These are phyloP conservation scores for Coronaproctus castanopsis DNA, from an alignment of 2,888 invertebrate genomes.

Conservation along the genomic window DNA sequence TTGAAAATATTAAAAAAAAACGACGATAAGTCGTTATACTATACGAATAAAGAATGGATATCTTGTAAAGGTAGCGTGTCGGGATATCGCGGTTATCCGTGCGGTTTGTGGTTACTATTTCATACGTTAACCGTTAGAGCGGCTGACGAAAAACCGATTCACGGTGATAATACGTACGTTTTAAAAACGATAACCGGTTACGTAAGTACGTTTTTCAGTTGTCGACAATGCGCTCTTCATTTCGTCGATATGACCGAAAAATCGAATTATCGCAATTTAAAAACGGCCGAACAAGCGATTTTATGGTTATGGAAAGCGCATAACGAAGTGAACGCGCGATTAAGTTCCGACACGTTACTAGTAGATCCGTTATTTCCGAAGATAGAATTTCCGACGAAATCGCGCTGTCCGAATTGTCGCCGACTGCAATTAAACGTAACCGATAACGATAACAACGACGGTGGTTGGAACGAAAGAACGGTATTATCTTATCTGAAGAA, in stretches of 20 bases:
- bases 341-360: slow-evolving; percentile 65
- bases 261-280: slow-evolving; percentile 45
- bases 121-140: slow-evolving; percentile 60
- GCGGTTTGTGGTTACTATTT: slow-evolving; percentile 86
- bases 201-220: slow-evolving; percentile 80
- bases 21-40: not conserved
- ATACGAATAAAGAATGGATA: slow-evolving; percentile 33
- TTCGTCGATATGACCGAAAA: slow-evolving; percentile 63
- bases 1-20: not conserved
- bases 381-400: slow-evolving; percentile 57
- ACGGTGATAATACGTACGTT: slow-evolving; percentile 28
- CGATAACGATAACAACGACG: slow-evolving; percentile 28
- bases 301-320: slow-evolving; percentile 90
- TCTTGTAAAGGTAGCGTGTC: slow-evolving; percentile 63
- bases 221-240: slow-evolving; percentile 71
- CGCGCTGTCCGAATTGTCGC: slow-evolving; percentile 47
- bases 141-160: slow-evolving; percentile 33
- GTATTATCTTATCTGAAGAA: slow-evolving; percentile 41
- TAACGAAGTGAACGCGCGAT: slow-evolving; percentile 73
- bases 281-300: slow-evolving; percentile 49
- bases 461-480: slow-evolving; percentile 38
- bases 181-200: slow-evolving; percentile 69
- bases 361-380: slow-evolving; percentile 85
- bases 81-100: slow-evolving; percentile 68
- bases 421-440: too few species aligned